A percentile compares a stretch with the other conserved stretches of the same genome.
phyloP scores from a whole-genome alignment of 1,140 invertebrate species.

The Penaeus indicus region DNA sequence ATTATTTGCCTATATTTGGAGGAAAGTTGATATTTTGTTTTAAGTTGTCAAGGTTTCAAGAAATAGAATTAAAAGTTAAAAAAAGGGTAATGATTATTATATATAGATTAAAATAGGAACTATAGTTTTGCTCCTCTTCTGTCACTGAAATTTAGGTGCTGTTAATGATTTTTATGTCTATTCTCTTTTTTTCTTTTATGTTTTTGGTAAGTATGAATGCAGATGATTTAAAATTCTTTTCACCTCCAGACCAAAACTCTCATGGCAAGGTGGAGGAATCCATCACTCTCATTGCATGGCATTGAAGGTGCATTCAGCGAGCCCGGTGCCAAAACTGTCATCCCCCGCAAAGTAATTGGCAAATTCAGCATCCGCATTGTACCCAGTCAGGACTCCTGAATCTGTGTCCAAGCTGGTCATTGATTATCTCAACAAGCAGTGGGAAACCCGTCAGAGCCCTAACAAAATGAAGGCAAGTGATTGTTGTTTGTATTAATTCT shows the following conservation, averaged over 20 bases:
- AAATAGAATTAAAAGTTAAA: background rate
- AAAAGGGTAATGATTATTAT: background rate
- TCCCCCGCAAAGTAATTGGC: constrained; percentile 90
- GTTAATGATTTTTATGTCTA: background rate
- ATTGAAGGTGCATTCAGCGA: constrained; percentile 95
- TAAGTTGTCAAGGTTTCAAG: background rate
- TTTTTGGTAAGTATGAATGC: background rate
- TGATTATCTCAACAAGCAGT: constrained; percentile 80
- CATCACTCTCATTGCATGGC: constrained; percentile 91
- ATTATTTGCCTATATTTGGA: no score
- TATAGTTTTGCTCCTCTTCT: background rate
- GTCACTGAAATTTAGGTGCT: background rate
- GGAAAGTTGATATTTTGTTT: background rate
- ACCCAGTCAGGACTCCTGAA: constrained; percentile 87
- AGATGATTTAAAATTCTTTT: background rate
- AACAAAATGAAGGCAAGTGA: constrained; percentile 85
- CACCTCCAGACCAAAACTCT: constrained; percentile 75
- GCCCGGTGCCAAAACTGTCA: constrained; percentile 93
- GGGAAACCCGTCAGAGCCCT: constrained; percentile 80
- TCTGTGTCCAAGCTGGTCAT: constrained; percentile 82
- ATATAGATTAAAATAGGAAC: no score
- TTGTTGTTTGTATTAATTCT: constrained; percentile 31
- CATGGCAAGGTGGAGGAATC: constrained; percentile 93
- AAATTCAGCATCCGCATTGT: constrained; percentile 97
- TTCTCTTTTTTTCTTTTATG: background rate